phyloP scores from a whole-genome alignment of 2,888 invertebrate genomes.

The Amblyteles armatorius region DNA sequence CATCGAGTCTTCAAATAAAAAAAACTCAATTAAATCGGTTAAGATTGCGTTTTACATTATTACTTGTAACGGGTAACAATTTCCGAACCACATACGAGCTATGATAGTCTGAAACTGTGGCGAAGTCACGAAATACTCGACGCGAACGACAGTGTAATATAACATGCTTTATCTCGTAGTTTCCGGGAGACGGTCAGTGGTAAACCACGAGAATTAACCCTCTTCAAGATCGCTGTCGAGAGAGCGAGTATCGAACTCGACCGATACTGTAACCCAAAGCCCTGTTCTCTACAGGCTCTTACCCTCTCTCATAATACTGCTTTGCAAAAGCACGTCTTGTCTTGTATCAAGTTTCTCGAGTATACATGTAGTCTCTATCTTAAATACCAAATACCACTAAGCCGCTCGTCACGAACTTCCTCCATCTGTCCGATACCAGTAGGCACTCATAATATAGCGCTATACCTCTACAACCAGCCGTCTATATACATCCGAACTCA shows the following conservation, averaged over 20 bases:
- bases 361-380: slow-evolving; percentile 20
- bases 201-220: slow-evolving; percentile 34
- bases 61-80: no score
- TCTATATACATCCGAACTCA: background rate
- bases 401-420: slow-evolving; percentile 21
- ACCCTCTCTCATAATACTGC: slow-evolving; percentile 16
- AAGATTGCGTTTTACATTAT: no score
- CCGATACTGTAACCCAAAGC: slow-evolving; percentile 41
- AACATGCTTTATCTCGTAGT: slow-evolving; percentile 9
- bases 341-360: slow-evolving; percentile 54
- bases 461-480: background rate
- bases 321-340: slow-evolving; percentile 42
- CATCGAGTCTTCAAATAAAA: no score
- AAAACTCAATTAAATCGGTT: no score
- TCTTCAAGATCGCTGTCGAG: slow-evolving; percentile 31
- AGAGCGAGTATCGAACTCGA: slow-evolving; percentile 54
- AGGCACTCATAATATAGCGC: slow-evolving; percentile 8
- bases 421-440: slow-evolving; percentile 33
- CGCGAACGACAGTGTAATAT: background rate
- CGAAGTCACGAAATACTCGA: background rate
- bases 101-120: background rate
- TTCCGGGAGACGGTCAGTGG: background rate
- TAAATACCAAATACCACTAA: slow-evolving; percentile 46
- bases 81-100: background rate
- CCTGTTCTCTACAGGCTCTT: slow-evolving; percentile 16